These are phyloP conservation scores for Drosophila phalerata DNA, from an alignment of 2,888 invertebrate species.

Conservation along the genomic window DNA sequence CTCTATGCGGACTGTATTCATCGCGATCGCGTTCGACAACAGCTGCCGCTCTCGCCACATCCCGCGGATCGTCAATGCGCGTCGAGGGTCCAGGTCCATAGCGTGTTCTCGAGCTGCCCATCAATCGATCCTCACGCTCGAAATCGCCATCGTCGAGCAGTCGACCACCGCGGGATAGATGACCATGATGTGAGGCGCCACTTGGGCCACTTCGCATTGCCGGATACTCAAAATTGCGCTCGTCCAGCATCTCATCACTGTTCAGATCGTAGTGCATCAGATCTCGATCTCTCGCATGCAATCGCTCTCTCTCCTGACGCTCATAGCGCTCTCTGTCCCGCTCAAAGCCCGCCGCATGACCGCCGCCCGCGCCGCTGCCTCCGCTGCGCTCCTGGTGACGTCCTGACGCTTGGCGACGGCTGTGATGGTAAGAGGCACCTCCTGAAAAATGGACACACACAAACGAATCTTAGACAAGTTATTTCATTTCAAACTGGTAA, in stretches of 20 bases:
- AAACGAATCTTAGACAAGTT: constrained; percentile 17
- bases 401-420: constrained; percentile 82
- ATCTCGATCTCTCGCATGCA: constrained; percentile 85
- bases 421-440: constrained; percentile 85
- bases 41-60: constrained; percentile 83
- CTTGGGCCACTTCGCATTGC: constrained; percentile 79
- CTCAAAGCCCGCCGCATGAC: constrained; percentile 68
- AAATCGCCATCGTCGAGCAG: constrained; percentile 84
- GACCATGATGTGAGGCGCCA: constrained; percentile 77
- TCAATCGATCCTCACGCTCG: constrained; percentile 83
- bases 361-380: constrained; percentile 73
- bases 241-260: constrained; percentile 85
- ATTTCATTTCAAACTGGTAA: not conserved
- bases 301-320: constrained; percentile 82
- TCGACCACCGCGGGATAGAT: constrained; percentile 77
- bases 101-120: constrained; percentile 66
- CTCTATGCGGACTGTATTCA: constrained; percentile 86
- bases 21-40: constrained; percentile 85
- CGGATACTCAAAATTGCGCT: constrained; percentile 85
- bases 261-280: constrained; percentile 85
- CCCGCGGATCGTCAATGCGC: constrained; percentile 80
- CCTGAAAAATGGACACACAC: constrained; percentile 72
- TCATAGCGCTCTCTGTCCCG: constrained; percentile 80
- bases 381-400: constrained; percentile 81
- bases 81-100: constrained; percentile 75